phyloP scores from a whole-genome alignment of 2,888 invertebrate genomes.

The Nomada goodeniana region DNA sequence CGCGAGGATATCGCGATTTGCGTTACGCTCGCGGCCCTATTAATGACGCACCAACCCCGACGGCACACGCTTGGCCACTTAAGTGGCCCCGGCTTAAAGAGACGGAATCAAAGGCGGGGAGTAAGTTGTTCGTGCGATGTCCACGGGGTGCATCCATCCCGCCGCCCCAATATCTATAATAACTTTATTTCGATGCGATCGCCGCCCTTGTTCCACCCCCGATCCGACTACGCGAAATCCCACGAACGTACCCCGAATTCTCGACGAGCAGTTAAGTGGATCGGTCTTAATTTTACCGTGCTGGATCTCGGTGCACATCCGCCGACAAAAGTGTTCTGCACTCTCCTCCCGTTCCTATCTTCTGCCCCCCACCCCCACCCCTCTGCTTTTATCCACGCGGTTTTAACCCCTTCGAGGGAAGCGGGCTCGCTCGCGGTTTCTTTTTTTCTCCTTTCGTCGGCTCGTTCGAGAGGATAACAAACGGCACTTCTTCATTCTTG shows the following conservation, averaged over 20 bases:
- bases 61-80: constrained; percentile 62
- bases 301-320: constrained; percentile 34
- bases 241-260: constrained; percentile 70
- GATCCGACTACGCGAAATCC: constrained; percentile 60
- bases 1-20: constrained; percentile 48
- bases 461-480: constrained; percentile 53
- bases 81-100: constrained; percentile 68
- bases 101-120: constrained; percentile 70
- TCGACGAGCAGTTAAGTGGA: constrained; percentile 70
- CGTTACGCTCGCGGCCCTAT: constrained; percentile 61
- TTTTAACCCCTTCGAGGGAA: constrained; percentile 47
- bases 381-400: constrained; percentile 41
- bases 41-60: constrained; percentile 60
- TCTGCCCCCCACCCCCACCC: not conserved
- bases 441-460: constrained; percentile 1
- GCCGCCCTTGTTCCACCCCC: constrained; percentile 18
- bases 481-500: constrained; percentile 45
- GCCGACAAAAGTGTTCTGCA: constrained; percentile 51
- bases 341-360: not conserved
- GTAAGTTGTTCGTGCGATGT: constrained; percentile 73
- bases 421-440: constrained; percentile 35
- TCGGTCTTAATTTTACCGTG: constrained; percentile 68
- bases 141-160: constrained; percentile 41
- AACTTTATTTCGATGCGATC: constrained; percentile 71
- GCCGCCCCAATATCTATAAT: constrained; percentile 54